Percentiles rank a stretch among this genome's conserved stretches.
phyloP scores from a whole-genome alignment of 2,797 vertebrate species.

The Nannoperca australis region DNA sequence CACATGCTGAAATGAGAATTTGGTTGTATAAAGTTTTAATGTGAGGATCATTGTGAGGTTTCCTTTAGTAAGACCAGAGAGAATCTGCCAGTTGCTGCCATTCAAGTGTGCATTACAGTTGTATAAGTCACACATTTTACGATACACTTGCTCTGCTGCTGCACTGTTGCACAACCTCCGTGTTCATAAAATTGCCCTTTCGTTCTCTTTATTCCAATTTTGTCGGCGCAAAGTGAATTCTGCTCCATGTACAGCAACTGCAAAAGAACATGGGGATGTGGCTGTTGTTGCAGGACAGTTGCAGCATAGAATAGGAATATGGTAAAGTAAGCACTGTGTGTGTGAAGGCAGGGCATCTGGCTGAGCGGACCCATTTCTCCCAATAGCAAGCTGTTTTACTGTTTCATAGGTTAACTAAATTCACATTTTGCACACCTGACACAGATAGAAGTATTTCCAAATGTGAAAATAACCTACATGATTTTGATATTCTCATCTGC shows the following conservation, averaged over 20 bases:
- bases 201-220: neutral
- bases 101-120: neutral
- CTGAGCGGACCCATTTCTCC: neutral
- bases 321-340: neutral
- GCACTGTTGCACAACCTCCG: neutral
- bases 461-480: too few species aligned
- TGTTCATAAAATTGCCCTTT: neutral
- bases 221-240: neutral
- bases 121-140: conserved; percentile 5
- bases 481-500: too few species aligned
- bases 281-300: neutral
- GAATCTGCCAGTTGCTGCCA: conserved; percentile 1
- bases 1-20: conserved; percentile 16
- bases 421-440: neutral
- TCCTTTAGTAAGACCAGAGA: conserved; percentile 15
- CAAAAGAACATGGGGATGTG: neutral
- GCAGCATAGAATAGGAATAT: neutral
- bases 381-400: neutral
- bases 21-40: conserved; percentile 42
- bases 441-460: neutral
- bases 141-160: neutral
- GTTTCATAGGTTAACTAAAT: neutral
- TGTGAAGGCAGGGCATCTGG: neutral
- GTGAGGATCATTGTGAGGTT: conserved; percentile 26
- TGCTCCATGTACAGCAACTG: neutral